Evolutionary conservation across 2,113 vertebrate genomes (phyloP).

Genomic region (Salvelinus fontinalis): DNA sequence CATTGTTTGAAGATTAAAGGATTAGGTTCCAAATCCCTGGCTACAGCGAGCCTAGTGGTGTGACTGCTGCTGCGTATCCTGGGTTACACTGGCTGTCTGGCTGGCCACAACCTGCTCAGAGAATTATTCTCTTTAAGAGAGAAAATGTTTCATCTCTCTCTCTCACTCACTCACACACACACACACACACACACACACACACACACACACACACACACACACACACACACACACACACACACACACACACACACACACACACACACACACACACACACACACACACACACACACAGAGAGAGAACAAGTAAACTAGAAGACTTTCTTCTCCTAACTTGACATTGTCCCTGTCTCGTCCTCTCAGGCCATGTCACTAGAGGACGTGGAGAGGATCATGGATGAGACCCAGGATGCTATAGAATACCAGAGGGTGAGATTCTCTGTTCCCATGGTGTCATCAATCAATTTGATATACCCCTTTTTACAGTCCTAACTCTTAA

Average conservation of each 20-base stretch:
- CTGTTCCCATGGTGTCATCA: not conserved
- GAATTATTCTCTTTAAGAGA: too few species aligned
- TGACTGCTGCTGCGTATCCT: constrained; percentile 40
- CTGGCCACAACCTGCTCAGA: too few species aligned
- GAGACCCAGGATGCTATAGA: constrained; percentile 91
- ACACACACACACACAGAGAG: not conserved
- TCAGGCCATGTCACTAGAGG: constrained; percentile 92
- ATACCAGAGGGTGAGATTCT: constrained; percentile 84
- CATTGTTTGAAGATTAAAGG: constrained; percentile 70
- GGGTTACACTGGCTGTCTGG: constrained; percentile 19
- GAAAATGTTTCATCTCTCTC: too few species aligned
- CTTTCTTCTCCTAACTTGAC: not conserved
- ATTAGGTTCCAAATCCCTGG: constrained; percentile 62
- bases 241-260: not conserved
- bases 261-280: too few species aligned
- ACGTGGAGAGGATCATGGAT: constrained; percentile 92
- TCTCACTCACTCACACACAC: too few species aligned
- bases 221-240: not conserved
- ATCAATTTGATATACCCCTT: too few species aligned
- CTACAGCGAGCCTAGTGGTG: constrained; percentile 37
- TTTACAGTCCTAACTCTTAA: not conserved
- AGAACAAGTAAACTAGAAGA: not conserved
- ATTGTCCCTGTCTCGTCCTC: not conserved
- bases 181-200: not conserved
- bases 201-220: not conserved